A percentile compares a stretch with the other conserved stretches of the same genome.
Evolutionary conservation across 2,888 invertebrate genomes (phyloP).

Genomic region (Tetragnatha montana): DNA sequence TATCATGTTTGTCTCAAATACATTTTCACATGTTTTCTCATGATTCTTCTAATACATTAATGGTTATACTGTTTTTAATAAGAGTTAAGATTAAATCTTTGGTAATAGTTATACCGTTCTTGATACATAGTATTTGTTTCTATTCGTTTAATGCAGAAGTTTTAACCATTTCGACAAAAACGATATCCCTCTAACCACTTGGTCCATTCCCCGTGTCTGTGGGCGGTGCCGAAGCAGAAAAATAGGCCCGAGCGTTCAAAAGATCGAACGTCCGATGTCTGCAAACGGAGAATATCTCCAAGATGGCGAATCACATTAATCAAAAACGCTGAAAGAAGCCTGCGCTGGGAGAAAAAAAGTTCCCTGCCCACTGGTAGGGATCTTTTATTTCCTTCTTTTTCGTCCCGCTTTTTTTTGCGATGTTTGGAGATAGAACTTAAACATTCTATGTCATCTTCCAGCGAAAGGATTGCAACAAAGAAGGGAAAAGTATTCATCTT

Average conservation of each 20-base stretch:
- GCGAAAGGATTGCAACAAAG: constrained; percentile 47
- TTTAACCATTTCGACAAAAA: neutral
- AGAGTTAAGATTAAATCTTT: neutral
- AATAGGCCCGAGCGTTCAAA: constrained; percentile 12
- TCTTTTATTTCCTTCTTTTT: neutral
- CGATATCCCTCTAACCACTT: neutral
- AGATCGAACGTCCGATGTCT: constrained; percentile 56
- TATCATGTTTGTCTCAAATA: too few species aligned
- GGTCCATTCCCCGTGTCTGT: neutral
- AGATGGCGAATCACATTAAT: constrained; percentile 54
- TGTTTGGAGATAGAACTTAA: constrained; percentile 68
- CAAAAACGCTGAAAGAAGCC: constrained; percentile 40
- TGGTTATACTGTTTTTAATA: too few species aligned
- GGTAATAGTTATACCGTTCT: neutral
- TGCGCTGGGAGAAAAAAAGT: constrained; percentile 10
- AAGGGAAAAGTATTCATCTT: constrained; percentile 44
- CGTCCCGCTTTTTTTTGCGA: constrained; percentile 12
- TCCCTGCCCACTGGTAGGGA: constrained; percentile 47
- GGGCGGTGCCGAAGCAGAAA: constrained; percentile 35
- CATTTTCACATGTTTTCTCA: too few species aligned
- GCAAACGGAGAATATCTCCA: constrained; percentile 50
- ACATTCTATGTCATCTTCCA: constrained; percentile 52
- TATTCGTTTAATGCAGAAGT: neutral
- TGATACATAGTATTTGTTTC: neutral
- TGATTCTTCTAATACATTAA: too few species aligned